Evolutionary conservation across 2,888 invertebrate species (phyloP), one percentile per base, ranked within the genome.

Genomic region (Antitype chi): DNA sequence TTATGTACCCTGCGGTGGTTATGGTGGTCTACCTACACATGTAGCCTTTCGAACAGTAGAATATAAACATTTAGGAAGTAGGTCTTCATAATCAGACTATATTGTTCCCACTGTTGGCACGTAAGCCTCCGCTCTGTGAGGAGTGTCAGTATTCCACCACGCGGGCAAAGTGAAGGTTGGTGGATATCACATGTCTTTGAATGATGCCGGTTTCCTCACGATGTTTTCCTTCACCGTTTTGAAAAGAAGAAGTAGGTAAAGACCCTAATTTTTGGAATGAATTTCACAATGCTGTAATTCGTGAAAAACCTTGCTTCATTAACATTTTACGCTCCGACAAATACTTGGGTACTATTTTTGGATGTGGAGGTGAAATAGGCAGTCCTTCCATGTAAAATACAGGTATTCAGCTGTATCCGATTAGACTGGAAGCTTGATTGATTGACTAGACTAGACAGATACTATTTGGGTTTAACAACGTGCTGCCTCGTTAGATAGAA

Each of bases 1-100:
- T 85, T 76, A 76, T 78, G 69, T 9, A 76, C 79, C 55, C 71
- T 13, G 69, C 52, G 47, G 68, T 17, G 66, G 70, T 38, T 60
- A 59, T 20, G 67, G 13, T 20, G 59, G 59, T 47, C 53, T 62
- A 43, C 38, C 70, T 70, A 17, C 52, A 55, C 32, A 52, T 74
- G 72, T 64, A 49, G 59, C 2, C 53, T n/a, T n/a, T 28, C 20
- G 20, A 17, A 28, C 17, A 59, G 25, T 17, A 32, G 23, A 32
- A 5, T 13, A 13, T 32, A 47, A 47, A 47, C 13, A 47, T 47
- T 47, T 47, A 47, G 2, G 43, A 43, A 43, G 43, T 43, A 43
- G 43, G 11, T 43, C 43, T 9, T 43, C 43, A 43, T 47, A 47
- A 13, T 11, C 43, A 47, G 43, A 11, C 11, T 47, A 47, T 47